These are phyloP conservation scores for Clupea harengus DNA, from an alignment of 2,113 vertebrate genomes.

Conservation along the genomic window DNA sequence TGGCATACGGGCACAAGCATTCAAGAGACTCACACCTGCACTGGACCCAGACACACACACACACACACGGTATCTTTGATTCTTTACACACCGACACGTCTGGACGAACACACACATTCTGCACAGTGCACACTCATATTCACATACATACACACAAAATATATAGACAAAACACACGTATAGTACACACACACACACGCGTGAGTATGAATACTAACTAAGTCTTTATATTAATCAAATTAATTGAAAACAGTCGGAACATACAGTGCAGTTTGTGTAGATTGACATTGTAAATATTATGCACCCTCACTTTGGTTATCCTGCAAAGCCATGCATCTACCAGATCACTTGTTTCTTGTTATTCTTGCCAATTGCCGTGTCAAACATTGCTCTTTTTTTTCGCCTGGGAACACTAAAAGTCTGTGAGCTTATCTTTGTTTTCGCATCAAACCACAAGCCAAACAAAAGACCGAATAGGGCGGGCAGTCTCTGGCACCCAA, in stretches of 20 bases:
- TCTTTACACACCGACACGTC: neutral
- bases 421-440: conserved; percentile 23
- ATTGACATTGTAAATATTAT: neutral
- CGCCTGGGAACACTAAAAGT: neutral
- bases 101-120: neutral
- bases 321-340: neutral
- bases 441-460: conserved; percentile 35
- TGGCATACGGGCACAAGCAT: neutral
- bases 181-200: neutral
- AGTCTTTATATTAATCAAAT: neutral
- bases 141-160: neutral
- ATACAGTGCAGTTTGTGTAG: neutral
- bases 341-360: neutral
- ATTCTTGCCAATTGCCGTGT: neutral
- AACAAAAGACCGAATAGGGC: conserved; percentile 20
- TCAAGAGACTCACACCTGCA: neutral
- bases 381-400: neutral
- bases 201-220: too few relatives aligned
- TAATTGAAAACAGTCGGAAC: neutral
- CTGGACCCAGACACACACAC: neutral
- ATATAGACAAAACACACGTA: neutral
- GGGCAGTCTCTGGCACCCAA: conserved; percentile 19
- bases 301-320: neutral
- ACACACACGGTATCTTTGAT: neutral
- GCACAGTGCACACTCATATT: neutral